Base-by-base conservation (phyloP, 2,888 invertebrate genomes). In the Dimorphilus gyrociliatus region DNA sequence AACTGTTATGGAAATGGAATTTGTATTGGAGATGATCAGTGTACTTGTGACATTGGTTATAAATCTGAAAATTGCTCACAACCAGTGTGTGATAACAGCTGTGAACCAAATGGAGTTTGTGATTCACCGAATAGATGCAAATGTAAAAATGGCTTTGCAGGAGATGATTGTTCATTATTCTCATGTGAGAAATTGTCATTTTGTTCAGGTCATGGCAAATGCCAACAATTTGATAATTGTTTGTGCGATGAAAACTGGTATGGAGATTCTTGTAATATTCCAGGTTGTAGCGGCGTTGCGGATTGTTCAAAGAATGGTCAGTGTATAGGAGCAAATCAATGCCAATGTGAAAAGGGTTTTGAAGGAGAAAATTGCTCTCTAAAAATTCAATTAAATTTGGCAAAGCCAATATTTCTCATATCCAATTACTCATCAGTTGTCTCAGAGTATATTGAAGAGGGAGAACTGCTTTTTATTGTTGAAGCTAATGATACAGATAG, bases 161-260 rank as follows among this genome's bases (percentile, higher is more conserved):
- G 29, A 29, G 8, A 10, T 8, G 29, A 29, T 16, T 29, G 29
- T 3, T 18, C 29, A 6, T 23, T 15, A 16, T 12, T 29, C 3
- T 29, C 29, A 3, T 29, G 29, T 16, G 21, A 7, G 16, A 29
- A 13, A 5, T 14, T 7, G 7, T 23, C 19, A 15, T 7, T 15
- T 3, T 29, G 29, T n/a, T 29, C 29, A 29, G 29, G 29, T n/a
- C 12, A 25, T 25, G 7, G 25, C n/a, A n/a, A n/a, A n/a, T n/a
- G n/a, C n/a, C n/a, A n/a, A n/a, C n/a, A n/a, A n/a, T n/a, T n/a
- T n/a, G n/a, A n/a, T n/a, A n/a, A n/a, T n/a, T n/a, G n/a, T n/a
- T n/a, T n/a, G n/a, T n/a, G n/a, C n/a, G n/a, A n/a, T n/a, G n/a
- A n/a, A n/a, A n/a, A n/a, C n/a, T n/a, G n/a, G n/a, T n/a, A n/a